Evolutionary conservation across 2,888 invertebrate species (phyloP).

Genomic region (Barypeithes pellucidus): DNA sequence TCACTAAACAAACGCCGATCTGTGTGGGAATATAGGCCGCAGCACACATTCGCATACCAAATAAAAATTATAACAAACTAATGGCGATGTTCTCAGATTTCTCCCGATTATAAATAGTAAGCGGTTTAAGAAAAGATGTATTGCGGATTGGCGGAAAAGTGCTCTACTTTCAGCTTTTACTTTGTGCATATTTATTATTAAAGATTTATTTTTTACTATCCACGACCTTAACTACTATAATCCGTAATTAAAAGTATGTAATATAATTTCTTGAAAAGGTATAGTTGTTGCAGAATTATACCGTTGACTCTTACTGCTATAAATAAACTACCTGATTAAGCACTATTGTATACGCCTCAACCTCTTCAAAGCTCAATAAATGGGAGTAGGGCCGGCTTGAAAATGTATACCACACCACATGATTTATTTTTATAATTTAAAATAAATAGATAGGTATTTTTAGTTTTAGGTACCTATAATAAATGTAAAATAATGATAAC

Average conservation of each 20-base stretch:
- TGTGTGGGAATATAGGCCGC: constrained; percentile 63
- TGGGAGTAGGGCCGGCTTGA: too few species aligned
- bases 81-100: constrained; percentile 59
- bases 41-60: constrained; percentile 64
- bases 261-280: constrained; percentile 39
- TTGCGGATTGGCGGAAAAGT: constrained; percentile 61
- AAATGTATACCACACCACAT: too few species aligned
- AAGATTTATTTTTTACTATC: constrained; percentile 45
- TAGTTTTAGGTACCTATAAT: too few species aligned
- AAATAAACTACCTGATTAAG: too few species aligned
- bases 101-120: constrained; percentile 63
- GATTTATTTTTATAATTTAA: too few species aligned
- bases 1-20: constrained; percentile 31
- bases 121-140: constrained; percentile 62
- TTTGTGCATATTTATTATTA: constrained; percentile 32
- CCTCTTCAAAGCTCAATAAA: too few species aligned
- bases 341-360: too few species aligned
- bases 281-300: too few species aligned
- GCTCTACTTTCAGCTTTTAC: constrained; percentile 58
- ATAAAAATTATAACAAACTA: constrained; percentile 44
- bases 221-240: constrained; percentile 31
- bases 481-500: too few species aligned
- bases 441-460: too few species aligned
- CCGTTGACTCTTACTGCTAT: too few species aligned
- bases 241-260: constrained; percentile 19